Percentiles rank a stretch among this genome's conserved stretches.
Conservation (phyloP, 1,140 invertebrate species). For the Bicyclus anynana region DNA sequence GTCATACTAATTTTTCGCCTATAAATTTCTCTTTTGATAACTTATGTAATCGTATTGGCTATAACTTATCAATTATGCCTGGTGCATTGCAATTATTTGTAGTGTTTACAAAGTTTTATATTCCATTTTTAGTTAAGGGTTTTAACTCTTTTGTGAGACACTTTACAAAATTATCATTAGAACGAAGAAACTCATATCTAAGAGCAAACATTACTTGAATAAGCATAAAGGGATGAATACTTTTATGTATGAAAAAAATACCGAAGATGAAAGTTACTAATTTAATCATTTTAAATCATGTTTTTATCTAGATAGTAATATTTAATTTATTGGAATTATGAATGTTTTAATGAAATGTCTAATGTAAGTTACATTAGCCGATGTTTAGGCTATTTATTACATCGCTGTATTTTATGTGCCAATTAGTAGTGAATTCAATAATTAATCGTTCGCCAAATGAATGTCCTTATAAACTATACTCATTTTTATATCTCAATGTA, state of each 20-base stretch:
- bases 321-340: slow-evolving; percentile 54
- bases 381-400: slow-evolving; percentile 41
- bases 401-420: slow-evolving; percentile 58
- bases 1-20: slow-evolving; percentile 5
- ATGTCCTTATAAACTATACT: slow-evolving; percentile 22
- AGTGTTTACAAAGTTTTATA: slow-evolving; percentile 44
- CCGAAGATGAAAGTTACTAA: slow-evolving; percentile 19
- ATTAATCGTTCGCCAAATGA: slow-evolving; percentile 23
- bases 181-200: slow-evolving; percentile 33
- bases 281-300: slow-evolving; percentile 15
- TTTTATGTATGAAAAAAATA: slow-evolving; percentile 2
- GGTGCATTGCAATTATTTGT: slow-evolving; percentile 62
- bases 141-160: slow-evolving; percentile 25
- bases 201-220: background rate
- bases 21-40: slow-evolving; percentile 1
- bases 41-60: slow-evolving; percentile 13
- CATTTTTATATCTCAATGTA: slow-evolving; percentile 26
- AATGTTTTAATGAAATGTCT: slow-evolving; percentile 33
- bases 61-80: slow-evolving; percentile 28
- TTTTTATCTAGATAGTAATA: slow-evolving; percentile 27
- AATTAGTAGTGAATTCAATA: slow-evolving; percentile 51
- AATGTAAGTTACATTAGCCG: slow-evolving; percentile 40
- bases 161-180: slow-evolving; percentile 24
- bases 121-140: slow-evolving; percentile 44
- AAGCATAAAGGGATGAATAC: background rate